Evolutionary conservation across 2,888 invertebrate species (phyloP), one percentile per base, ranked within the genome.

Genomic region (Thereva unica): DNA sequence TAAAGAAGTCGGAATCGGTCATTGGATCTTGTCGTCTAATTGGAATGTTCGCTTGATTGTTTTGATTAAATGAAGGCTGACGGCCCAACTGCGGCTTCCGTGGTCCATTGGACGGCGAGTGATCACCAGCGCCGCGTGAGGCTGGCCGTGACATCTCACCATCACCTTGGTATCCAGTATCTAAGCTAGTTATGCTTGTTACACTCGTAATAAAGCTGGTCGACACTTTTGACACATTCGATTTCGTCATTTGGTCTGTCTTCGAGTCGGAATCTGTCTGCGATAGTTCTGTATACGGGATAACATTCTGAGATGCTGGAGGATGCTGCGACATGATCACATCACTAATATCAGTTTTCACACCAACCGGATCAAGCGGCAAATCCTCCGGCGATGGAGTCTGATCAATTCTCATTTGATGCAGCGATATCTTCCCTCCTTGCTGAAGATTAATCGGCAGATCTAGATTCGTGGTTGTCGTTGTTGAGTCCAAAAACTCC

Each of bases 141-240:
- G 90, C 92, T 0, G 93, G 93, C 68, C 93, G 84, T 35, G 93
- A 93, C 87, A 92, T 92, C 82, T 93, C 93, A 4, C 93, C 93
- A 80, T 93, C 93, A 7, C 95, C 95, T 82, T 94, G 95, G 81
- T 95, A 95, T 49, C 96, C 95, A n/a, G 90, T 91, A 79, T 96
- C 95, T 72, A 94, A 84, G 80, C 95, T 95, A 38, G 92, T 92
- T 69, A 93, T 92, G 77, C 93, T 93, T n/a, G 93, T 93, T 12
- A 93, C 90, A 75, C 93, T 92, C 2, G 92, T 92, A 23, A 93
- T 89, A 75, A 92, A 92, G 78, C 91, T 91, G 73, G 85, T 89
- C 5, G 87, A 87, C 8, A 88, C 86, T 80, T 89, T 88, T 50
- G 85, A 86, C 34, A 84, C 85, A 77, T 83, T 84, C 3, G 87